Conservation (phyloP, 2,888 invertebrate species). For the Timandra comae region DNA sequence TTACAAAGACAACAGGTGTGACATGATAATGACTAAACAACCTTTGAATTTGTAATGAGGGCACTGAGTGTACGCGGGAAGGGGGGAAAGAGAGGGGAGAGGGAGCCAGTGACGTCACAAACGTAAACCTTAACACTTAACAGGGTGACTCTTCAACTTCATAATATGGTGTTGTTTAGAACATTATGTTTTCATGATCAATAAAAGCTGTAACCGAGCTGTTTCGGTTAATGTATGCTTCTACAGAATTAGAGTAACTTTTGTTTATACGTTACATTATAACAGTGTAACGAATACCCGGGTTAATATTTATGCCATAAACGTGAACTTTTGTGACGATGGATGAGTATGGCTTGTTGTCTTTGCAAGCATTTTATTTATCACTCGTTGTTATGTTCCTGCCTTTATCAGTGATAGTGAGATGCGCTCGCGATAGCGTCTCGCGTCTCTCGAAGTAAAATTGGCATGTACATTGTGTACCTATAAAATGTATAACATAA, state of each 20-base stretch:
- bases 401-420: no score
- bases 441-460: no score
- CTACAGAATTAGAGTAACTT: no score
- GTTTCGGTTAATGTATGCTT: background rate
- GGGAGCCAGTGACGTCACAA: conserved; percentile 36
- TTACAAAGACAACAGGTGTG: conserved; percentile 61
- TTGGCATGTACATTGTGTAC: no score
- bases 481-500: no score
- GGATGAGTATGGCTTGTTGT: no score
- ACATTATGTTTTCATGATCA: conserved; percentile 22
- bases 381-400: background rate
- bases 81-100: conserved; percentile 20
- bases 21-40: conserved; percentile 69
- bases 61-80: conserved; percentile 44
- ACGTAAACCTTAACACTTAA: conserved; percentile 18
- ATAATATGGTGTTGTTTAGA: conserved; percentile 21
- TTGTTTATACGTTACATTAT: no score
- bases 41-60: conserved; percentile 67
- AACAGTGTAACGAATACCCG: no score
- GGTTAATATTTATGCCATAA: no score
- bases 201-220: conserved; percentile 10
- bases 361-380: background rate
- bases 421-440: no score
- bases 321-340: no score
- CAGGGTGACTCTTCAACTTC: conserved; percentile 21